Percentiles rank a stretch among this genome's conserved stretches.
These are phyloP conservation scores for Thaumatotibia leucotreta DNA, from an alignment of 1,140 invertebrate species.

Conservation along the genomic window DNA sequence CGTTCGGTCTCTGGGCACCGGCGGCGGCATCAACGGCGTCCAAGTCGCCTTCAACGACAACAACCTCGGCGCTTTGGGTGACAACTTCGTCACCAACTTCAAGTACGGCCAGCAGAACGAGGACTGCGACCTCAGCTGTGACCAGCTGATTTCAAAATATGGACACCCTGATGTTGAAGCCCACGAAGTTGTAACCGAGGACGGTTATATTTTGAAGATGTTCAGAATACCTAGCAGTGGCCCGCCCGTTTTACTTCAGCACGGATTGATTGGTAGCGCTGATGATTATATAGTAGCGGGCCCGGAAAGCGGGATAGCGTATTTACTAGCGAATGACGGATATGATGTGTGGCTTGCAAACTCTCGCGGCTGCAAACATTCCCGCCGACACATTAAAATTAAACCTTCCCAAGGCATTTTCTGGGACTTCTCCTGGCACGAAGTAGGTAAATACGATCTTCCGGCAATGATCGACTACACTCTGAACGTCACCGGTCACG, in stretches of 20 bases:
- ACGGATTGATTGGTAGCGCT: conserved; percentile 82
- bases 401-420: conserved; percentile 76
- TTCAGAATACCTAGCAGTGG: conserved; percentile 40
- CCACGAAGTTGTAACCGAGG: conserved; percentile 39
- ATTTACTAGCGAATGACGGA: conserved; percentile 78
- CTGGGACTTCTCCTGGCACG: conserved; percentile 81
- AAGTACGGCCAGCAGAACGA: conserved; percentile 23
- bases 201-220: conserved; percentile 41
- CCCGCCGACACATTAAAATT: conserved; percentile 73
- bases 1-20: conserved; percentile 14
- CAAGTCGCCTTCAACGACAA: conserved; percentile 20
- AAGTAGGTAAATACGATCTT: conserved; percentile 76
- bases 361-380: conserved; percentile 81
- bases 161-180: conserved; percentile 35
- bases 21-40: background rate
- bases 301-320: conserved; percentile 79
- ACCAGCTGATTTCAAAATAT: conserved; percentile 42
- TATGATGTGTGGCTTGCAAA: conserved; percentile 87
- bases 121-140: conserved; percentile 31
- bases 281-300: conserved; percentile 81
- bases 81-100: conserved; percentile 20
- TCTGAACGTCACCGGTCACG: conserved; percentile 52
- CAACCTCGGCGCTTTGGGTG: conserved; percentile 18
- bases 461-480: conserved; percentile 77
- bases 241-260: conserved; percentile 79